Evolutionary conservation across 2,888 invertebrate species (phyloP), one percentile per base, ranked within the genome.

Genomic region (Pocota personata): DNA sequence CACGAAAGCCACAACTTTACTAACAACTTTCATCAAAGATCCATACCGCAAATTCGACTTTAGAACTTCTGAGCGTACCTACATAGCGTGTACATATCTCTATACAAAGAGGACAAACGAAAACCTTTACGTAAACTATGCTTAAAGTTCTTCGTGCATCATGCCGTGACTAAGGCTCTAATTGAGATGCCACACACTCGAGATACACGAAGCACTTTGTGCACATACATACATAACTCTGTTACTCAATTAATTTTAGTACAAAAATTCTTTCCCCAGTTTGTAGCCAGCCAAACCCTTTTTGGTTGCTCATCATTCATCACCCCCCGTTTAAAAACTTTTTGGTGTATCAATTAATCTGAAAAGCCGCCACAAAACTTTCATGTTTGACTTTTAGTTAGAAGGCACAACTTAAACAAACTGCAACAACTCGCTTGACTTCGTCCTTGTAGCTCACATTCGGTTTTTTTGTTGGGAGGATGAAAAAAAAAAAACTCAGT

Each of bases 341-440:
- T 86, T 73, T 82, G 52, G 72, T 82, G 76, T 82, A 86, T 82
- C 86, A 82, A 86, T 86, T 86, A 86, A 86, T 86, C 82, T 86
- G 67, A 82, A 86, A 86, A 86, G 86, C 86, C 82, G 82, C 86
- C 72, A 62, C 86, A 77, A 82, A 86, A 86, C 76, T 77, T 82
- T 55, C 76, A 86, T 76, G 80, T 86, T 80, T 86, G 82, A 57
- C 80, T 86, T 69, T 66, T 71, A 80, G 76, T 86, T 86, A 82
- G 76, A 57, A 67, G 66, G 76, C 62, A 62, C 77, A 86, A 86
- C 76, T 77, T 82, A 77, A 80, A 82, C 72, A 77, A 86, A 82
- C 76, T 86, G 76, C 82, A 82, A 73, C 77, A 76, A 72, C 72
- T 77, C 48, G 64, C 69, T 40, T 80, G 71, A 46, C 66, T 76